Conservation (phyloP, 1,140 invertebrate genomes). For the Drosophila melanica region DNA sequence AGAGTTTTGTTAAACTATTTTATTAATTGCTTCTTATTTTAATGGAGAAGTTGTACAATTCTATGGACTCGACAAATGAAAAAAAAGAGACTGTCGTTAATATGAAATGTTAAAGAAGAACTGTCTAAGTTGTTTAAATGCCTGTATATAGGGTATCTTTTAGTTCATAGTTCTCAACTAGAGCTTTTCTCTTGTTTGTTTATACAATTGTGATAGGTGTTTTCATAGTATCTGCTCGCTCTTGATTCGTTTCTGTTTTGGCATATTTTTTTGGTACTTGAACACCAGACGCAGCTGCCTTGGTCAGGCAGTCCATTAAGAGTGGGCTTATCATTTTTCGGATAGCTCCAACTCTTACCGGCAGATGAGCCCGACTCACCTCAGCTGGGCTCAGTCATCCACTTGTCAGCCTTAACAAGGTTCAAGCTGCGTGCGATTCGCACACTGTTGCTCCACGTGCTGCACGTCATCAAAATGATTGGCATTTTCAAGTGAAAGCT, state of each 20-base stretch:
- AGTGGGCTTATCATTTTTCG: conserved; percentile 2
- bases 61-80: too few relatives aligned
- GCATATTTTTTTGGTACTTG: conserved; percentile 10
- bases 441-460: conserved; percentile 14
- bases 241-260: not conserved
- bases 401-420: conserved; percentile 45
- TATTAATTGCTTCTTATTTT: too few relatives aligned
- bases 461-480: conserved; percentile 58
- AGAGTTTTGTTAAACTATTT: too few relatives aligned
- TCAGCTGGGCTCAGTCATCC: conserved; percentile 17
- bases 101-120: too few relatives aligned
- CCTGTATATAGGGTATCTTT: not conserved
- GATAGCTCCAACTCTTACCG: not conserved
- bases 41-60: too few relatives aligned
- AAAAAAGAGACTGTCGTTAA: too few relatives aligned
- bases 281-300: not conserved
- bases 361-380: conserved; percentile 5
- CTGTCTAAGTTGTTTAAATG: too few relatives aligned
- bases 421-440: conserved; percentile 8
- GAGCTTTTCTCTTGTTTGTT: not conserved
- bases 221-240: not conserved
- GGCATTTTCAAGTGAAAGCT: conserved; percentile 65
- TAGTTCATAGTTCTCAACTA: not conserved
- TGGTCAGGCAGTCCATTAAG: conserved; percentile 28
- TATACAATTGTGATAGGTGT: not conserved